Percentiles rank a stretch among this genome's conserved stretches.
Evolutionary conservation across 2,797 vertebrate genomes (phyloP).

Genomic region (Smutsia temminckii): DNA sequence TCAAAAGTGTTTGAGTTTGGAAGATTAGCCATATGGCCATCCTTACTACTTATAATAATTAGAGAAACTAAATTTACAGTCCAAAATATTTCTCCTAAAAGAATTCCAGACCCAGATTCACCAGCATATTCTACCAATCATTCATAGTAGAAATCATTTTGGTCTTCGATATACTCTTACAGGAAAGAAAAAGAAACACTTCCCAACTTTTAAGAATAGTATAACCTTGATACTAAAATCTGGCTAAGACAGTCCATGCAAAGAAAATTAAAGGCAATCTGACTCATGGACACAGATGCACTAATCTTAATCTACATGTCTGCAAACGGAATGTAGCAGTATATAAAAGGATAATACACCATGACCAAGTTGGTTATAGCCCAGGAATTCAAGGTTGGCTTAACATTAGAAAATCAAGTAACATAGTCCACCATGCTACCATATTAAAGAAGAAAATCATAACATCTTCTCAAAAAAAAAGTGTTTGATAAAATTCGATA

Average conservation of each 20-base stretch:
- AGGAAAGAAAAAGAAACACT: not conserved
- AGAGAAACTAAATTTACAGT: conserved; percentile 40
- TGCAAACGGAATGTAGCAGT: not conserved
- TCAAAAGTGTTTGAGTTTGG: conserved; percentile 12
- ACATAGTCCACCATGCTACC: not conserved
- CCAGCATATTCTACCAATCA: not conserved
- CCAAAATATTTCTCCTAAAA: conserved; percentile 26
- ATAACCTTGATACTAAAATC: not conserved
- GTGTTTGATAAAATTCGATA: not conserved
- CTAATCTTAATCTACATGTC: not conserved
- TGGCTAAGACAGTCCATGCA: not conserved
- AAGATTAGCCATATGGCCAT: conserved; percentile 49
- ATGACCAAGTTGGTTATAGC: not conserved
- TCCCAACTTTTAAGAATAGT: not conserved
- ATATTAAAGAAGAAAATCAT: not conserved
- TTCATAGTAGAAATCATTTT: not conserved
- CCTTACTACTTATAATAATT: conserved; percentile 24
- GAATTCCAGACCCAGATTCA: not conserved
- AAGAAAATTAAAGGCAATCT: not conserved
- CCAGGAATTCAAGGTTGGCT: not conserved
- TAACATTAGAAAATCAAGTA: not conserved
- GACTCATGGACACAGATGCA: not conserved
- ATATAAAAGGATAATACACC: not conserved
- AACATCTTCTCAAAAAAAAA: not conserved
- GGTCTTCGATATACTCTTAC: not conserved